A percentile compares a stretch with the other conserved stretches of the same genome.
phyloP scores from a whole-genome alignment of 1,140 invertebrate species.

The Euwallacea similis region DNA sequence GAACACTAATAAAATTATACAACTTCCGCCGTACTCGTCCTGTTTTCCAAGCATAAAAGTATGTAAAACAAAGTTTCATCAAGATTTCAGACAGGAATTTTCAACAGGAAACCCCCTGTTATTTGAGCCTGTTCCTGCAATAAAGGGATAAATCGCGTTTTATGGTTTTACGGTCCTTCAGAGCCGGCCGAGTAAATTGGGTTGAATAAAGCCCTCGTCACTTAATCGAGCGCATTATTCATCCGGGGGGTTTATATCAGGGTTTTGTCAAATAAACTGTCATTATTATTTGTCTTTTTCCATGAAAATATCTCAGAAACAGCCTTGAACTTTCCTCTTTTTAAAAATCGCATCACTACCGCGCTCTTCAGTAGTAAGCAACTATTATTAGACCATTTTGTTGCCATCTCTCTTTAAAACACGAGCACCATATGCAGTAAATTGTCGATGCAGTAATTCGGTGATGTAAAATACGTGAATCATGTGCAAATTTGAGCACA shows the following conservation, averaged over 20 bases:
- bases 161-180: constrained; percentile 53
- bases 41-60: constrained; percentile 5
- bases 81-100: constrained; percentile 16
- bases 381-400: too few species aligned
- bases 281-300: constrained; percentile 30
- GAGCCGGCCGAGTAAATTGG: constrained; percentile 47
- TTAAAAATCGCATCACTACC: not conserved
- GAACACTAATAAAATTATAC: too few species aligned
- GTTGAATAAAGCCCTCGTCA: constrained; percentile 44
- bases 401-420: too few species aligned
- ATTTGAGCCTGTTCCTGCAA: constrained; percentile 42
- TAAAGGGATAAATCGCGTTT: constrained; percentile 54
- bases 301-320: not conserved
- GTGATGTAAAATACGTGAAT: too few species aligned
- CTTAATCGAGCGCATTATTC: constrained; percentile 46
- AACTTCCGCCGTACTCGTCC: not conserved
- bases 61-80: constrained; percentile 32
- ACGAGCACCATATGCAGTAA: too few species aligned
- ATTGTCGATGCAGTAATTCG: too few species aligned
- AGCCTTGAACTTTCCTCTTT: not conserved
- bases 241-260: constrained; percentile 25
- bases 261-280: constrained; percentile 37
- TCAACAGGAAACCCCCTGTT: not conserved
- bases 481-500: too few species aligned
- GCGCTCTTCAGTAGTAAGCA: too few species aligned